A percentile compares a stretch with the other conserved stretches of the same genome.
Evolutionary conservation across 2,797 vertebrate species (phyloP).

Genomic region (Potorous gilbertii): DNA sequence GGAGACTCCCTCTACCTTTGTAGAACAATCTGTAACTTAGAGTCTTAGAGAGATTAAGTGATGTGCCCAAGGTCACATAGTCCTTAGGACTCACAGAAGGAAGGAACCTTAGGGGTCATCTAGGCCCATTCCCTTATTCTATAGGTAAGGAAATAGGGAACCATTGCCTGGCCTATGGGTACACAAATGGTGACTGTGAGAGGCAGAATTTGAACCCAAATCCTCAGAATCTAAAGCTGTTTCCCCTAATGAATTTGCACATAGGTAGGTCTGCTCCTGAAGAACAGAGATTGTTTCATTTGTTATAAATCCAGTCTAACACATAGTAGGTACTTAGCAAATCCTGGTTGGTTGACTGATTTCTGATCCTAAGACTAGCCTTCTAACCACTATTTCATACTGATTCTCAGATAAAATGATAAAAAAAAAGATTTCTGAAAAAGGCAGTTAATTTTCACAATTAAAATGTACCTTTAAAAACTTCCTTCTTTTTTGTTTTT

Average conservation of each 20-base stretch:
- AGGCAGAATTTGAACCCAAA: neutral
- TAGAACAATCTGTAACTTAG: neutral
- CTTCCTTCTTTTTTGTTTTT: conserved; percentile 48
- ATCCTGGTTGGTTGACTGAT: conserved; percentile 15
- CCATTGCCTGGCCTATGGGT: neutral
- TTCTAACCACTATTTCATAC: conserved; percentile 48
- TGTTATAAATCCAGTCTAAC: neutral
- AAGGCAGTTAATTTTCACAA: conserved; percentile 66
- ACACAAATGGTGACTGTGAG: neutral
- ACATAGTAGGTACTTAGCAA: neutral
- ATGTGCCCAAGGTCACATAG: neutral
- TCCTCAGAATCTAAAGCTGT: neutral
- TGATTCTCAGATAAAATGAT: neutral
- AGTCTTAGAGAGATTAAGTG: neutral
- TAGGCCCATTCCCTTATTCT: neutral
- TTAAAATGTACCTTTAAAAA: conserved; percentile 65
- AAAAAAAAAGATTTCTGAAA: conserved; percentile 52
- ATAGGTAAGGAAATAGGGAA: neutral
- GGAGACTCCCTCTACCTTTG: neutral
- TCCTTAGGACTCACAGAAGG: neutral
- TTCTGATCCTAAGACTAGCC: conserved; percentile 39
- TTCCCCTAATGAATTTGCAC: neutral
- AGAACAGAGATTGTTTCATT: neutral
- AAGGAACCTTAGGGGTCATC: neutral
- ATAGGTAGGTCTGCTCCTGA: neutral